phyloP scores from a whole-genome alignment of 2,888 invertebrate genomes.

The Drosophila dives region DNA sequence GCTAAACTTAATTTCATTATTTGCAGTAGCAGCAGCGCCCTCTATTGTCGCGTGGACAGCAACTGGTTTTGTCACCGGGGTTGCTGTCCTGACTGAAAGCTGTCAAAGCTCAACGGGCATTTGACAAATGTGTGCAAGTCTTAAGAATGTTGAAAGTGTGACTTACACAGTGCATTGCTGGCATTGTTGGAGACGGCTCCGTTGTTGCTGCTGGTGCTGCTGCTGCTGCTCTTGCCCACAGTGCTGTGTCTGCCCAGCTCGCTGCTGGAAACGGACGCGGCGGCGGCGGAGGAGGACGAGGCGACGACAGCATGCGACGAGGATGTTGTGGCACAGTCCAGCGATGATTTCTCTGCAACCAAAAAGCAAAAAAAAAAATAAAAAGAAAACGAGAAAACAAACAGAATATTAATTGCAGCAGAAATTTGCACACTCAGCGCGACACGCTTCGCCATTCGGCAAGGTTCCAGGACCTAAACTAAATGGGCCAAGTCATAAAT shows the following conservation, averaged over 20 bases:
- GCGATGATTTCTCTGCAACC: conserved; percentile 82
- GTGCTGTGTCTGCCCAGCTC: conserved; percentile 71
- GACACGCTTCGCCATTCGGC: conserved; percentile 69
- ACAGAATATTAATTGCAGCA: conserved; percentile 68
- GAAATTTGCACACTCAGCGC: conserved; percentile 75
- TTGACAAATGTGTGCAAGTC: conserved; percentile 15
- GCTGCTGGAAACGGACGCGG: conserved; percentile 59
- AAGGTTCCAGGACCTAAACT: conserved; percentile 31
- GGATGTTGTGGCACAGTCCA: conserved; percentile 80
- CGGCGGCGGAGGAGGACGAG: conserved; percentile 50
- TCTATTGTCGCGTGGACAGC: conserved; percentile 25
- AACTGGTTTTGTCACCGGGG: conserved; percentile 32
- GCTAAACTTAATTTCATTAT: not conserved
- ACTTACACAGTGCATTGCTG: conserved; percentile 77
- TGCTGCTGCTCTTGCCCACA: conserved; percentile 79
- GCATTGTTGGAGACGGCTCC: conserved; percentile 31
- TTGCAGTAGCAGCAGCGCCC: conserved; percentile 30
- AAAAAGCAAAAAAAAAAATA: conserved; percentile 9
- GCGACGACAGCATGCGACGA: conserved; percentile 71
- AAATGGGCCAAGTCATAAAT: conserved; percentile 66
- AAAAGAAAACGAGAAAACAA: conserved; percentile 40
- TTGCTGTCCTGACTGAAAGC: conserved; percentile 73
- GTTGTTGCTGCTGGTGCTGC: conserved; percentile 41
- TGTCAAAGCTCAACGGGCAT: conserved; percentile 57
- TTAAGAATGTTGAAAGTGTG: not conserved